Evolutionary conservation across 2,888 invertebrate genomes (phyloP).

Genomic region (Automeris io): DNA sequence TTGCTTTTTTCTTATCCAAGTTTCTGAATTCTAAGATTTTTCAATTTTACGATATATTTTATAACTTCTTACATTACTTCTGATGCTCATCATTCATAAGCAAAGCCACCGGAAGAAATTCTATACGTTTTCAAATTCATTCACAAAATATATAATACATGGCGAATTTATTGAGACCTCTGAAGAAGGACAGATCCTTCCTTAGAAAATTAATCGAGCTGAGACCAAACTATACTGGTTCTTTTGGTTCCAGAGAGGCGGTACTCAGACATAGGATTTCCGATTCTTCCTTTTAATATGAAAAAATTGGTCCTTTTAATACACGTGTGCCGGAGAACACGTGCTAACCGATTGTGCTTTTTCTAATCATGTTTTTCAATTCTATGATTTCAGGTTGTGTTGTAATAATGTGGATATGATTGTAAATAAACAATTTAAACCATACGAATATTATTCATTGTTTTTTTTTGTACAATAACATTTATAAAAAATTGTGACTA

Average conservation of each 20-base stretch:
- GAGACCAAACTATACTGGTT: slow-evolving; percentile 4
- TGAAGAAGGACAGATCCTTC: neutral
- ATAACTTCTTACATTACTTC: no score
- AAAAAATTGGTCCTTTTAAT: slow-evolving; percentile 26
- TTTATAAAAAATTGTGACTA: no score
- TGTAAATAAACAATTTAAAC: no score
- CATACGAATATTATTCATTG: no score
- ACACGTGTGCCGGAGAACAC: slow-evolving; percentile 34
- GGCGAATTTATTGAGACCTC: slow-evolving; percentile 5
- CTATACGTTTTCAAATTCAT: slow-evolving; percentile 1
- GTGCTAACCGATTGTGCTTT: slow-evolving; percentile 34
- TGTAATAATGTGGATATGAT: slow-evolving; percentile 10
- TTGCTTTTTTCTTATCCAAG: no score
- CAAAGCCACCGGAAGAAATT: neutral
- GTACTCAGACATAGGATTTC: slow-evolving; percentile 18
- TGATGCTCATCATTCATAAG: no score
- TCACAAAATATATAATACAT: slow-evolving; percentile 2
- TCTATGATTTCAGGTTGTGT: slow-evolving; percentile 7
- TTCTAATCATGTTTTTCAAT: slow-evolving; percentile 15
- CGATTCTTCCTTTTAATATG: slow-evolving; percentile 38
- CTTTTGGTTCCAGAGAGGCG: slow-evolving; percentile 1
- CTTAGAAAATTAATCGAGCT: neutral
- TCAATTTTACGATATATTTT: no score
- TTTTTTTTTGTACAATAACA: no score
- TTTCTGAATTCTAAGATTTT: no score